Evolutionary conservation across 2,797 vertebrate species (phyloP), one percentile per base, ranked within the genome.

Genomic region (Sebastes cheni): DNA sequence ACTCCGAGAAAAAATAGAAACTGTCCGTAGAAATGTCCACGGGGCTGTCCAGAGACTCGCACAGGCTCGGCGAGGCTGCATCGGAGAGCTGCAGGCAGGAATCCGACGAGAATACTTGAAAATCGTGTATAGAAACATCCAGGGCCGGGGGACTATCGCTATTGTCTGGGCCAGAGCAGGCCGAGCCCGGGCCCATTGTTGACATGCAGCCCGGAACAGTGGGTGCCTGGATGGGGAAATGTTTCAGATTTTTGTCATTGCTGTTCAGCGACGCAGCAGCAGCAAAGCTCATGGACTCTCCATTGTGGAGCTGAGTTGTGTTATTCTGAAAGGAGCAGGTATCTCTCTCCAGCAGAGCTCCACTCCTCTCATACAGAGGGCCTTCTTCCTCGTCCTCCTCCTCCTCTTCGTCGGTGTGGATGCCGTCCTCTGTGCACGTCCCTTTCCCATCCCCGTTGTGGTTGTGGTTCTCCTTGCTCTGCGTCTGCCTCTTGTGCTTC

Each of bases 201-300:
- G 97, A 96, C 95, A 97, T 95, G 95, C 97, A 98, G 96, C 97
- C 97, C 92, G 97, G 96, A 97, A 97, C 97, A 97, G 98, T 97
- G 97, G 97, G 98, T 96, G 98, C 97, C 95, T 97, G 97, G 92
- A 97, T 97, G 95, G 97, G 96, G 92, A 99, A 99, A 99, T 99
- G 98, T 99, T 99, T 99, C 92, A 98, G 95, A 98, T 99, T 97
- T 98, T 99, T 99, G 96, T 99, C 98, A 98, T 98, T 98, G 97
- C 97, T 99, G 92, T 95, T 96, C 94, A 98, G 95, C 94, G 97
- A 96, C 87, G 97, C 97, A 89, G 97, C 96, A 88, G 97, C 96
- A 88, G 97, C 96, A 87, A 98, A 97, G 95, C 94, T 95, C 93
- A 95, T 95, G 86, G 96, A 93, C 89, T 97, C 97, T 84, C 97